Percentiles rank a stretch among this genome's conserved stretches.
Conservation (phyloP, 2,888 invertebrate genomes). For the Eutolmus rufibarbis region DNA sequence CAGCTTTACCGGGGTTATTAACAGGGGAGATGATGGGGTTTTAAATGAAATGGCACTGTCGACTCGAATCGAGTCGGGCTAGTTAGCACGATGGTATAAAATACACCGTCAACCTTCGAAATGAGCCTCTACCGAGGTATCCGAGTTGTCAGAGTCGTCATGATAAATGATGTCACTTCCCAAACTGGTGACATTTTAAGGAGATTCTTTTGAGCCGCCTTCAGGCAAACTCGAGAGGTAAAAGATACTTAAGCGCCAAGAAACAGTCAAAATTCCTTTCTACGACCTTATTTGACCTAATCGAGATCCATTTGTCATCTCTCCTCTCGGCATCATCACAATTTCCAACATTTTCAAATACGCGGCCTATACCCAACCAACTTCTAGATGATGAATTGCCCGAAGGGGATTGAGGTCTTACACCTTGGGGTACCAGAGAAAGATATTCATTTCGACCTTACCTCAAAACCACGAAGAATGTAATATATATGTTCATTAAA, state of each 20-base stretch:
- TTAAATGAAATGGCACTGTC: constrained; percentile 6
- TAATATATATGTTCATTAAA: background rate
- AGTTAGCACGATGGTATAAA: background rate
- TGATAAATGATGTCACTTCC: background rate
- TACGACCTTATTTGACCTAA: background rate
- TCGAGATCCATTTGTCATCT: background rate
- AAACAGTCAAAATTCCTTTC: background rate
- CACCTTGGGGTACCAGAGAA: background rate
- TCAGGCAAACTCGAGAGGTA: background rate
- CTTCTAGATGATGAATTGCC: background rate
- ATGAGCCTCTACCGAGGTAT: background rate
- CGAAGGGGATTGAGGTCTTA: background rate
- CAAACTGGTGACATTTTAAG: background rate
- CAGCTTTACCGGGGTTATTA: background rate
- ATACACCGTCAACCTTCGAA: background rate
- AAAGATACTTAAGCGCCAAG: background rate
- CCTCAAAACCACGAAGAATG: background rate
- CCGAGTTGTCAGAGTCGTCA: background rate
- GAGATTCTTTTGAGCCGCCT: background rate
- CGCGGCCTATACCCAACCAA: background rate
- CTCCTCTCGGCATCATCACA: background rate
- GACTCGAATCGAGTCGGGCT: background rate
- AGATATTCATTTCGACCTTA: background rate
- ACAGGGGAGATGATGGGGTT: background rate
- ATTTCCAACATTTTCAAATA: background rate